A percentile compares a stretch with the other conserved stretches of the same genome.
These are phyloP conservation scores for Norana najaformis DNA, from an alignment of 2,888 invertebrate genomes.

Conservation along the genomic window DNA sequence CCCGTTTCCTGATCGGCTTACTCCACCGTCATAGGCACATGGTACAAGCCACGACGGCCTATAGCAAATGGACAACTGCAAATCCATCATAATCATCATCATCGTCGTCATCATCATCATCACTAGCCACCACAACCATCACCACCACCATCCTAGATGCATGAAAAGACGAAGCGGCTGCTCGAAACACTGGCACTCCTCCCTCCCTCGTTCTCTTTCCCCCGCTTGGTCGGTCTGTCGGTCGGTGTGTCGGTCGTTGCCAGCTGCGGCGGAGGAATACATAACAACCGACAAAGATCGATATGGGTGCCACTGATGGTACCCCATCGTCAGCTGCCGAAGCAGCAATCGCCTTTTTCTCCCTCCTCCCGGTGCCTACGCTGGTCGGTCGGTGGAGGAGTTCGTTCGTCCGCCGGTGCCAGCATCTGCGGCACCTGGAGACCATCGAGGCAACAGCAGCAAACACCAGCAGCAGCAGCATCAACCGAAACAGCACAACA, in stretches of 20 bases:
- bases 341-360: constrained; percentile 35
- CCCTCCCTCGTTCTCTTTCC: background rate
- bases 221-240: background rate
- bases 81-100: too few species aligned
- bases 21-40: background rate
- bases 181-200: background rate
- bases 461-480: background rate
- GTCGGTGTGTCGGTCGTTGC: constrained; percentile 6
- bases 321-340: constrained; percentile 23
- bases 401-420: background rate
- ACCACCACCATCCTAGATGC: background rate
- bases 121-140: background rate
- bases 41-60: background rate
- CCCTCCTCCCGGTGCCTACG: background rate
- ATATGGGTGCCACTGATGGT: constrained; percentile 18
- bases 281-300: constrained; percentile 16
- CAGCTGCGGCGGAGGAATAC: constrained; percentile 21
- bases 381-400: background rate
- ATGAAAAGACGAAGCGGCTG: background rate
- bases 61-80: background rate
- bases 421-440: background rate
- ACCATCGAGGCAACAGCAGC: constrained; percentile 2
- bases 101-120: constrained; percentile 19
- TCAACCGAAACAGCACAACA: background rate
- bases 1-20: background rate